Conservation (phyloP, 1,140 invertebrate species). For the Drosophila setifemur region DNA sequence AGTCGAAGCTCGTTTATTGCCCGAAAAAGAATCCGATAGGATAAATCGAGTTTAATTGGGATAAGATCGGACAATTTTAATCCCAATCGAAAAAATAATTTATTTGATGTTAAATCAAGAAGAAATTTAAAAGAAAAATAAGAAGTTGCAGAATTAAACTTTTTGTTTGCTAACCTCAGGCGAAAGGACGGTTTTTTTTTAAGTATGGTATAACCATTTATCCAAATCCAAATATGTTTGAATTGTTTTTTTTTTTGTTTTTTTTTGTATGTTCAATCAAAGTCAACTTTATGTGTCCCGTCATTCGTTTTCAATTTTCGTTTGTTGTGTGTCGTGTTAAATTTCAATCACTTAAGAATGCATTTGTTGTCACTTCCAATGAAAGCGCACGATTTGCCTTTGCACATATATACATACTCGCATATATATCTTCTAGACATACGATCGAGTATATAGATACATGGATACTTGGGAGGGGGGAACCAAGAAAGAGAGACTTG, state of each 20-base stretch:
- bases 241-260: conserved; percentile 6
- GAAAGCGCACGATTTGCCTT: conserved; percentile 66
- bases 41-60: conserved; percentile 17
- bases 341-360: conserved; percentile 77
- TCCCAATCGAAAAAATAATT: too few relatives aligned
- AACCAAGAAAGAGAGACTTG: neutral
- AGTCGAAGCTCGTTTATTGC: too few relatives aligned
- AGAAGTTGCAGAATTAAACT: too few relatives aligned
- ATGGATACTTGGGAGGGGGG: neutral
- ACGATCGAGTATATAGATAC: conserved; percentile 2
- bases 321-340: conserved; percentile 56
- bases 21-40: too few relatives aligned
- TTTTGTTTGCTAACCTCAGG: too few relatives aligned
- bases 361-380: conserved; percentile 68
- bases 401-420: conserved; percentile 14
- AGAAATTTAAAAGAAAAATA: neutral
- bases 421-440: conserved; percentile 17
- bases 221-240: neutral
- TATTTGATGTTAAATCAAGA: too few relatives aligned
- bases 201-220: neutral
- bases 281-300: conserved; percentile 32
- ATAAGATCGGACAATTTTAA: neutral
- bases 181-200: too few relatives aligned
- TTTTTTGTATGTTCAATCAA: conserved; percentile 31
- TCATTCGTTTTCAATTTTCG: conserved; percentile 57